Conservation (phyloP, 23 tunicate genomes). For the Trididemnum miniatum region DNA sequence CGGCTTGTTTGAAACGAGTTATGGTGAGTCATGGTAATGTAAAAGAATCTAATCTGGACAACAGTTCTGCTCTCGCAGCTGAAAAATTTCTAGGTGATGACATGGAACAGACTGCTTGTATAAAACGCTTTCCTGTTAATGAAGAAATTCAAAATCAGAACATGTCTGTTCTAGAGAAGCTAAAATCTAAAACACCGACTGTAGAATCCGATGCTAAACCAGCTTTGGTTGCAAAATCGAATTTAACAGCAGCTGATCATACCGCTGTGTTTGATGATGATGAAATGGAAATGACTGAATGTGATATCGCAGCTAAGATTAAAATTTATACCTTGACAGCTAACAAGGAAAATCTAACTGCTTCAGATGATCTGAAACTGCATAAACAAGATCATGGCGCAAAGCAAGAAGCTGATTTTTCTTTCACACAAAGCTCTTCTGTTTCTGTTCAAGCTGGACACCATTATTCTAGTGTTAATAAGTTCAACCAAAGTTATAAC, state of each 20-base stretch:
- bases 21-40: background rate
- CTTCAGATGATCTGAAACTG: background rate
- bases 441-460: background rate
- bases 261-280: background rate
- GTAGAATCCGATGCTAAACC: background rate
- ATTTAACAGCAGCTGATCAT: background rate
- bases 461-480: background rate
- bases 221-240: background rate
- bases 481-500: background rate
- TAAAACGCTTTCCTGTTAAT: background rate
- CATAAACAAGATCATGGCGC: background rate
- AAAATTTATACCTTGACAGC: too few species aligned
- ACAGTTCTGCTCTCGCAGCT: background rate
- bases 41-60: background rate
- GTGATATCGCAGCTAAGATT: background rate
- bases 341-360: background rate
- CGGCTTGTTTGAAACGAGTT: background rate
- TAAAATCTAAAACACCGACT: too few species aligned
- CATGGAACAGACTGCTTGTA: conserved; percentile 14
- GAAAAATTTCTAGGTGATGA: background rate
- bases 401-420: background rate
- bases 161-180: background rate
- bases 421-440: background rate
- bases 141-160: background rate
- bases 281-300: background rate